These are phyloP conservation scores for Criorhina ranunculi DNA, from an alignment of 2,888 invertebrate genomes.

Conservation along the genomic window DNA sequence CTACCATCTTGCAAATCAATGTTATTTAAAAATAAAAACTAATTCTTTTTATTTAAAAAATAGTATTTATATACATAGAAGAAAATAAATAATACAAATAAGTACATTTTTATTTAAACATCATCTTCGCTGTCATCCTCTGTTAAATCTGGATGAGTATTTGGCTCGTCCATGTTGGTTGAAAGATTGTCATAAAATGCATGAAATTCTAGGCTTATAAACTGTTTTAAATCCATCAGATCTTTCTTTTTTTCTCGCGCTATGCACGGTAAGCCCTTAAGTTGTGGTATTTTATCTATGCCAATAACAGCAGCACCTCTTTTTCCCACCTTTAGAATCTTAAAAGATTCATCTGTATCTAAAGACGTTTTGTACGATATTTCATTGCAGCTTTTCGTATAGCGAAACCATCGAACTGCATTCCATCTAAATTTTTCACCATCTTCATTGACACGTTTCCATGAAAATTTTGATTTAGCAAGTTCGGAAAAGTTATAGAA, in stretches of 20 bases:
- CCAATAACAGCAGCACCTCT: conserved; percentile 48
- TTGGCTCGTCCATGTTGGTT: not conserved
- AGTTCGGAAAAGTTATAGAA: not conserved
- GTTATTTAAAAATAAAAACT: conserved; percentile 10
- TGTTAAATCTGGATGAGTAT: not conserved
- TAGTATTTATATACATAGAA: no score
- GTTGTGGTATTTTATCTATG: conserved; percentile 38
- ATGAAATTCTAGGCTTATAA: not conserved
- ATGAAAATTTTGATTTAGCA: conserved; percentile 41
- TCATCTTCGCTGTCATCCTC: no score
- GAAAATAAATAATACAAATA: no score
- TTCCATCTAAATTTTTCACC: conserved; percentile 30
- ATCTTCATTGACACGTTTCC: conserved; percentile 35
- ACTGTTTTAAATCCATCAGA: not conserved
- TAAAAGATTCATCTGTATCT: conserved; percentile 60
- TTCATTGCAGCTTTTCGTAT: conserved; percentile 45
- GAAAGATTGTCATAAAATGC: no score
- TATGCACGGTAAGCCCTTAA: conserved; percentile 55
- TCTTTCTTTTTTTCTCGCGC: conserved; percentile 3
- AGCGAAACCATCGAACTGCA: conserved; percentile 59
- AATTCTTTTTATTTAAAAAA: no score
- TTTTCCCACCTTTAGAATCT: conserved; percentile 57
- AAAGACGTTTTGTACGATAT: conserved; percentile 58
- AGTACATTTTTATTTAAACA: no score
- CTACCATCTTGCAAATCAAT: conserved; percentile 12